Evolutionary conservation across 2,113 vertebrate genomes (phyloP), one percentile per base, ranked within the genome.

Genomic region (Pterocles burchelli): DNA sequence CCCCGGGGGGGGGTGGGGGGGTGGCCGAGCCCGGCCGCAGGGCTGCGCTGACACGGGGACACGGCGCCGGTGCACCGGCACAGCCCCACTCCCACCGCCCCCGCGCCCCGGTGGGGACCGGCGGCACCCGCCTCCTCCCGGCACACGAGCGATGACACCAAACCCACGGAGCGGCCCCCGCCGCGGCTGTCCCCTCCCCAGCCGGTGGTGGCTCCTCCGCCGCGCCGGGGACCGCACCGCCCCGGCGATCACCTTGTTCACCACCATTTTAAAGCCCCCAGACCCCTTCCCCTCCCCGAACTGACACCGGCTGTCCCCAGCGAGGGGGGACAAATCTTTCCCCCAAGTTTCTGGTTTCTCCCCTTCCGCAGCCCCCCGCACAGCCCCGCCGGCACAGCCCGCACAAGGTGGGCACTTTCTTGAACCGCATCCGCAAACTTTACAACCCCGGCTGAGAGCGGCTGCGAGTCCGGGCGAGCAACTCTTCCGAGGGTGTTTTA

Each of bases 391-490:
- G 65, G 66, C 61, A 38, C 4, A 43, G 66, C 75, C 52, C 20
- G 51, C 74, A 10, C 85, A 67, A 33, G 85, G 74, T 62, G 93
- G 87, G 77, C 77, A 34, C 81, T 77, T 36, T 61, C 91, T 61
- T 10, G 31, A 41, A 41, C 75, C 72, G 22, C 79, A 22, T 26
- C 89, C 71, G 83, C 85, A 95, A 96, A 96, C 86, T 96, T 97
- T 84, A 3, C 29, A 29, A 14, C 57, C 43, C 13, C 13, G 76
- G 31, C 77, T 41, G 58, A 9, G 51, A 74, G 48, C 48, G 68
- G 73, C 81, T 24, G 48, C 45, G 73, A 48, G 59, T 1, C 71
- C 4, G 54, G 51, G n/a, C 41, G 49, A 62, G 77, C 85, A 62
- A 66, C 75, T 82, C 1, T 45, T 55, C 71, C 80, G 26, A 36